Conservation (phyloP, 2,797 vertebrate genomes). For the Todus mexicanus region DNA sequence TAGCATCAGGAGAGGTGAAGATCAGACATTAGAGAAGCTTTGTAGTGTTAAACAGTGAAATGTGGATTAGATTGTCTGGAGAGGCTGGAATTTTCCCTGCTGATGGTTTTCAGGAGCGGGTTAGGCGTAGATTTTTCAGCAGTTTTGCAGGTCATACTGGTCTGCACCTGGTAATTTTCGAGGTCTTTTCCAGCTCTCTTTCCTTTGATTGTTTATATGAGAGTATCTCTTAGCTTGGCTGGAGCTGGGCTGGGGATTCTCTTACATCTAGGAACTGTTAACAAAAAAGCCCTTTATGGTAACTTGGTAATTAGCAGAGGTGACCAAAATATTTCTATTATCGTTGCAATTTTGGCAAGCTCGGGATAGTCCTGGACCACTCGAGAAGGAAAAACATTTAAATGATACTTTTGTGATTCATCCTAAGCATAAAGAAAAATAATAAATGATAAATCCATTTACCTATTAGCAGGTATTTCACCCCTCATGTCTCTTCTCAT, state of each 20-base stretch:
- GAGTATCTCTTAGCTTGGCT: not conserved
- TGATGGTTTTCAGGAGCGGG: not conserved
- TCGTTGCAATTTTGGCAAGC: not conserved
- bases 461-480: not conserved
- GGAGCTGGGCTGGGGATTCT: not conserved
- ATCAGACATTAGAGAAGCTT: constrained; percentile 12
- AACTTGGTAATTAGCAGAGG: no score
- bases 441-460: not conserved
- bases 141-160: constrained; percentile 18
- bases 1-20: constrained; percentile 25
- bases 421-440: not conserved
- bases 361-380: not conserved
- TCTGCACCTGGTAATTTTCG: not conserved
- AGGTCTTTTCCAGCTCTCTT: constrained; percentile 5
- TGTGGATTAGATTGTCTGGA: constrained; percentile 27
- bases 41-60: constrained; percentile 39
- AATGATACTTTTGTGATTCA: not conserved
- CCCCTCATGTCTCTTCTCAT: not conserved
- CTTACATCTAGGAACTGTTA: not conserved
- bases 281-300: not conserved
- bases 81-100: not conserved
- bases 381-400: not conserved
- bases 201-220: not conserved
- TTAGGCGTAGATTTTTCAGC: not conserved
- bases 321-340: no score